Conservation (phyloP, 1,140 invertebrate species). For the Brachystomella parvula region DNA sequence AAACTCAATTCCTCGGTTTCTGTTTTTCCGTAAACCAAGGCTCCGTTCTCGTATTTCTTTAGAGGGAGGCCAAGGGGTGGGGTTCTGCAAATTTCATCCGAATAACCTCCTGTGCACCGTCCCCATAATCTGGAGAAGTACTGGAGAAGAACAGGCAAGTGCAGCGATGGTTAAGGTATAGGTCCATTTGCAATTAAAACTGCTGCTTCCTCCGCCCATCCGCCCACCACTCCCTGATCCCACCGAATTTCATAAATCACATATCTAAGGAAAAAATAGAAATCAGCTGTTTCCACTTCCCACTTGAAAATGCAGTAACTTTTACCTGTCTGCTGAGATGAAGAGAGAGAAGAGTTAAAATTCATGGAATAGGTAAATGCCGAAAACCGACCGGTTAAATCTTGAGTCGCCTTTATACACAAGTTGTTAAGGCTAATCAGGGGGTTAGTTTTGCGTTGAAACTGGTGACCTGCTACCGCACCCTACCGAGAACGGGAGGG, state of each 20-base stretch:
- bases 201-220: slow-evolving; percentile 37
- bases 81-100: slow-evolving; percentile 32
- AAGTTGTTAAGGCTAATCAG: too few species aligned
- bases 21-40: too few species aligned
- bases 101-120: slow-evolving; percentile 33
- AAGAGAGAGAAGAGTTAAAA: slow-evolving; percentile 19
- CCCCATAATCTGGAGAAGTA: slow-evolving; percentile 36
- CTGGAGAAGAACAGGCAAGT: slow-evolving; percentile 27
- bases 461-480: too few species aligned
- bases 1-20: too few species aligned
- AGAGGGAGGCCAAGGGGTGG: slow-evolving; percentile 24
- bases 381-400: too few species aligned
- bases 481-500: too few species aligned
- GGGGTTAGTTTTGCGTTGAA: too few species aligned
- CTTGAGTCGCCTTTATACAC: too few species aligned
- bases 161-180: slow-evolving; percentile 16
- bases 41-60: too few species aligned
- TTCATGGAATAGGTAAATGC: too few species aligned
- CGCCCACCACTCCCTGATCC: slow-evolving; percentile 33
- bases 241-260: slow-evolving; percentile 38
- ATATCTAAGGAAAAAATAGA: slow-evolving; percentile 20
- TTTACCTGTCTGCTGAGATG: slow-evolving; percentile 27
- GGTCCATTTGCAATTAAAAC: slow-evolving; percentile 29
- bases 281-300: background rate
- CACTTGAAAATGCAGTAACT: background rate